Evolutionary conservation across 2,113 vertebrate genomes (phyloP).

Genomic region (Oryzias melastigma): DNA sequence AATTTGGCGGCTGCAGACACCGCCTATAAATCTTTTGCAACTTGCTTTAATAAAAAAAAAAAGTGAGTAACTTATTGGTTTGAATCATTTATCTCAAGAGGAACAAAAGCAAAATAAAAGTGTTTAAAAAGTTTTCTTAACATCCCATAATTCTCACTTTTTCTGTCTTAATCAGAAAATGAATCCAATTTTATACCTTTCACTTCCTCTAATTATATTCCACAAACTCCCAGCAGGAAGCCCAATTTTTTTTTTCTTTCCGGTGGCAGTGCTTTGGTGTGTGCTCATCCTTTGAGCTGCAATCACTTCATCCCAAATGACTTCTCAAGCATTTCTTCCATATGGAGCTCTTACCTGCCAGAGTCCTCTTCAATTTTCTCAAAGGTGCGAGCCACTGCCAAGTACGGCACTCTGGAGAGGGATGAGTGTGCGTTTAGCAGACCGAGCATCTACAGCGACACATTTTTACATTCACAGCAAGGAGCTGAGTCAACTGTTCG

Average conservation of each 20-base stretch:
- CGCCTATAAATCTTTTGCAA: background rate
- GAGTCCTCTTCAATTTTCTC: conserved; percentile 90
- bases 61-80: background rate
- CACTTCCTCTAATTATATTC: conserved; percentile 35
- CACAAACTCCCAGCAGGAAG: conserved; percentile 24
- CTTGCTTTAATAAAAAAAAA: background rate
- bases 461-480: conserved; percentile 21
- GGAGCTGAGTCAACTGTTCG: conserved; percentile 31
- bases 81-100: background rate
- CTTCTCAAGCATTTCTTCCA: conserved; percentile 18
- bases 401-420: conserved; percentile 84
- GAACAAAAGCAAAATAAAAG: background rate
- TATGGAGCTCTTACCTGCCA: conserved; percentile 78
- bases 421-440: conserved; percentile 44
- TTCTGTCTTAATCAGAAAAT: conserved; percentile 14
- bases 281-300: conserved; percentile 4
- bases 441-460: conserved; percentile 3
- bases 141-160: conserved; percentile 20
- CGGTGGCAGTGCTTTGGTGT: conserved; percentile 3
- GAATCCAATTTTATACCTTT: conserved; percentile 12
- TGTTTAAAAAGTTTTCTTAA: background rate
- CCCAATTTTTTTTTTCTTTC: background rate
- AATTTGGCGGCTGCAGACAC: background rate
- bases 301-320: conserved; percentile 21
- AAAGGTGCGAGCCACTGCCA: conserved; percentile 89